Conservation (phyloP, 1,140 invertebrate species). For the Centruroides vittatus region DNA sequence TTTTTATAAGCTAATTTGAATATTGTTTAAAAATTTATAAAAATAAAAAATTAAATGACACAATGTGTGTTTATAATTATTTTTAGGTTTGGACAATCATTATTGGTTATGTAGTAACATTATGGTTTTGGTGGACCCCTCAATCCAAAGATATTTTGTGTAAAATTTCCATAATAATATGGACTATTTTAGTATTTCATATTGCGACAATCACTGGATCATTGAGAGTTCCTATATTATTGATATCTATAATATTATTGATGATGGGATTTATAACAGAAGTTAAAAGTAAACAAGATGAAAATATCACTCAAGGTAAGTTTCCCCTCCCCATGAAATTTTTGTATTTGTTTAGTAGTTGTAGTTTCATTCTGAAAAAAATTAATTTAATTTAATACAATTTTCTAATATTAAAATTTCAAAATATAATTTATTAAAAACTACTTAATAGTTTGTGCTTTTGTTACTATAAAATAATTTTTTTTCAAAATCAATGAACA, state of each 20-base stretch:
- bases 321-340: not conserved
- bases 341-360: no score
- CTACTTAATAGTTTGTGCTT: no score
- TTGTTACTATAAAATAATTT: no score
- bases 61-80: no score
- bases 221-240: conserved; percentile 32
- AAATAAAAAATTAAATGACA: no score
- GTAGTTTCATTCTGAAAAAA: no score
- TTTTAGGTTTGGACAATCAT: conserved; percentile 16
- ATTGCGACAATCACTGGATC: conserved; percentile 30
- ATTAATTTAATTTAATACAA: no score
- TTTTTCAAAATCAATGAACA: no score
- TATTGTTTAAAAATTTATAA: no score
- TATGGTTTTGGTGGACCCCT: conserved; percentile 15
- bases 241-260: conserved; percentile 28
- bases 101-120: conserved; percentile 16
- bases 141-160: conserved; percentile 16
- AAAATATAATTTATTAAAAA: no score
- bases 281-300: conserved; percentile 12
- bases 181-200: conserved; percentile 29
- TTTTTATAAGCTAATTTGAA: no score
- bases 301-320: not conserved
- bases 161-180: conserved; percentile 28
- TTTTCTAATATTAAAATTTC: no score
- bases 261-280: conserved; percentile 29